A percentile compares a stretch with the other conserved stretches of the same genome.
These are phyloP conservation scores for Phthorimaea operculella DNA, from an alignment of 1,140 invertebrate species.

Conservation along the genomic window DNA sequence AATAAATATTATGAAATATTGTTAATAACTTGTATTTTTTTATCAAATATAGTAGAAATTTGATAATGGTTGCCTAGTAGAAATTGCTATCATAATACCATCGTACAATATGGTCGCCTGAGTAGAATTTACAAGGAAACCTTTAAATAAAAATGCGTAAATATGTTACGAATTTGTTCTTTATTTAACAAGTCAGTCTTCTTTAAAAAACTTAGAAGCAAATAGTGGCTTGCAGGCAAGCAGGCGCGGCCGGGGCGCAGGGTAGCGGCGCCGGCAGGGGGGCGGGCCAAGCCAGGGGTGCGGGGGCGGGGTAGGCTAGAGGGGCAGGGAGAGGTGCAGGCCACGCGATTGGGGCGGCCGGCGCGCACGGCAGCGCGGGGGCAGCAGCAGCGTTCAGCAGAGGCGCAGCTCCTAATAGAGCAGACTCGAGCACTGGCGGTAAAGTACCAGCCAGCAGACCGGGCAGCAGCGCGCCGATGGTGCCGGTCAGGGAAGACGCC, in stretches of 20 bases:
- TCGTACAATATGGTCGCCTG: too few species aligned
- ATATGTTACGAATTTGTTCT: neutral
- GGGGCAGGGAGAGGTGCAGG: slow-evolving; percentile 9
- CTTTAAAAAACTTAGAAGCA: slow-evolving; percentile 20
- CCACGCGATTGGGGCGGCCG: slow-evolving; percentile 7
- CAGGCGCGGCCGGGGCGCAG: slow-evolving; percentile 28
- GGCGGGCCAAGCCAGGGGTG: neutral
- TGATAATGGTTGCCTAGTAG: neutral
- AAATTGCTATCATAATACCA: neutral
- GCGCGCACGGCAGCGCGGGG: neutral
- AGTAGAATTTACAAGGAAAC: too few species aligned
- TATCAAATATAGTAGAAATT: neutral
- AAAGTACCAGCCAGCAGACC: neutral
- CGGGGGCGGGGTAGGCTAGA: slow-evolving; percentile 13
- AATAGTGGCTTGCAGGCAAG: slow-evolving; percentile 21
- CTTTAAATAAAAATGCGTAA: neutral
- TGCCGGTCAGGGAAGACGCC: neutral
- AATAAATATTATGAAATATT: too few species aligned
- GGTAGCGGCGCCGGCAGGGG: slow-evolving; percentile 29
- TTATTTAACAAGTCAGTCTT: slow-evolving; percentile 21
- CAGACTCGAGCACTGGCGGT: neutral
- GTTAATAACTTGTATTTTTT: too few species aligned
- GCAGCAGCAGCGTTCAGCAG: neutral
- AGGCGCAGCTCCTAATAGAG: neutral
- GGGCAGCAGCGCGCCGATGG: neutral